phyloP scores from a whole-genome alignment of 2,113 vertebrate genomes.

The Vombatus ursinus region DNA sequence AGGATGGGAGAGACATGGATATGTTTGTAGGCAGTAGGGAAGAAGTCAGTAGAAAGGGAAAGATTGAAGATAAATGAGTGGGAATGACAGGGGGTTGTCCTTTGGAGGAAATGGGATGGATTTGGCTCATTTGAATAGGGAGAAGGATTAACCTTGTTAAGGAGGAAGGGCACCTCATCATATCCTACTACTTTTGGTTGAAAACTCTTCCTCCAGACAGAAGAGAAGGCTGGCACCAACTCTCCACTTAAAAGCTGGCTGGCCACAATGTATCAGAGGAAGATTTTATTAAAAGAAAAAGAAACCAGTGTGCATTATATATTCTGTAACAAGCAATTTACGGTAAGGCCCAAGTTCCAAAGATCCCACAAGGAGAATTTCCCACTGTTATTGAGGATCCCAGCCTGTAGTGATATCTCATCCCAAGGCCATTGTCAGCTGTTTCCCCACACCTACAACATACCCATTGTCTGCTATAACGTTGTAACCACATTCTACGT shows the following conservation, averaged over 20 bases:
- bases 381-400: not conserved
- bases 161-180: not conserved
- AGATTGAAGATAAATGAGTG: too few relatives aligned
- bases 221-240: not conserved
- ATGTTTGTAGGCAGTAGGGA: not conserved
- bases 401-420: not conserved
- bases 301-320: not conserved
- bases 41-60: not conserved
- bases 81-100: not conserved
- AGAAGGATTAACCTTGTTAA: not conserved
- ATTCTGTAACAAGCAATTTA: not conserved
- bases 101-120: not conserved
- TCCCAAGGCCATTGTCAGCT: not conserved
- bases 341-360: not conserved
- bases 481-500: not conserved
- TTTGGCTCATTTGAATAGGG: not conserved
- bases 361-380: not conserved
- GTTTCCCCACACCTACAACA: not conserved
- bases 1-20: not conserved
- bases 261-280: not conserved
- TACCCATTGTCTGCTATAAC: not conserved
- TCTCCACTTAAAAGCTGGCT: not conserved
- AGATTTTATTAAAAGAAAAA: not conserved
- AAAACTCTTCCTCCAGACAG: not conserved
- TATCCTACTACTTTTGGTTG: not conserved